Evolutionary conservation across 2,113 vertebrate species (phyloP).

Genomic region (Eptatretus burgeri): DNA sequence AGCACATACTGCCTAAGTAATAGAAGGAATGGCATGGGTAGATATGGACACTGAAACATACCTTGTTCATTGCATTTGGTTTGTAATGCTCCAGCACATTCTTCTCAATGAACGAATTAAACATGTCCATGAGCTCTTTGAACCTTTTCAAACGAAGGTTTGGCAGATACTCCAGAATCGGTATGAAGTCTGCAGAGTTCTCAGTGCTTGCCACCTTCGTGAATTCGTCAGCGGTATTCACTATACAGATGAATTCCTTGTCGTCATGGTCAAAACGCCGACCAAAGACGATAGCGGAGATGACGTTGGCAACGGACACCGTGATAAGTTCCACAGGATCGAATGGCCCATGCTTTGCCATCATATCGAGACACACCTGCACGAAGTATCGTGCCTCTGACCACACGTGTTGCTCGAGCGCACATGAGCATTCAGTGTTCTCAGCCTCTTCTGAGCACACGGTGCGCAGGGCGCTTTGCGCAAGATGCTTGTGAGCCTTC

Average conservation of each 20-base stretch:
- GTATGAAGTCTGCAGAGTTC: slow-evolving; percentile 47
- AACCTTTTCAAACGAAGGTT: too few species aligned
- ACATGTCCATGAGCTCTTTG: too few species aligned
- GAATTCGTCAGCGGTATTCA: slow-evolving; percentile 29
- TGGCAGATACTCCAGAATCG: slow-evolving; percentile 8
- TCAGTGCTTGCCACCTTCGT: slow-evolving; percentile 17
- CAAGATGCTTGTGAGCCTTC: slow-evolving; percentile 25
- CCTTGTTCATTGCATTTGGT: too few species aligned
- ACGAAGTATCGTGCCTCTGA: slow-evolving; percentile 26
- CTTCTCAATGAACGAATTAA: too few species aligned
- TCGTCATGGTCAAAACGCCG: slow-evolving; percentile 27
- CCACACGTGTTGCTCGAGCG: slow-evolving; percentile 30
- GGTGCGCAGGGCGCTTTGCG: slow-evolving; percentile 26
- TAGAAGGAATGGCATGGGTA: too few species aligned
- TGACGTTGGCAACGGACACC: slow-evolving; percentile 44
- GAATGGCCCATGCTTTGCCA: slow-evolving; percentile 21
- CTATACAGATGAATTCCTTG: slow-evolving; percentile 26
- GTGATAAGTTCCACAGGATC: slow-evolving; percentile 35
- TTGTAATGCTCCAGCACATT: too few species aligned
- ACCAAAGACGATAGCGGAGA: slow-evolving; percentile 53
- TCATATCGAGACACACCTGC: slow-evolving; percentile 18
- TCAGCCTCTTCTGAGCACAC: slow-evolving; percentile 18
- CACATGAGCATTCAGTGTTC: slow-evolving; percentile 21
- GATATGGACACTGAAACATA: too few species aligned
- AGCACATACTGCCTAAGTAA: too few species aligned